Base-by-base conservation (phyloP, 2,113 vertebrate genomes). In the Ramphastos sulfuratus region DNA sequence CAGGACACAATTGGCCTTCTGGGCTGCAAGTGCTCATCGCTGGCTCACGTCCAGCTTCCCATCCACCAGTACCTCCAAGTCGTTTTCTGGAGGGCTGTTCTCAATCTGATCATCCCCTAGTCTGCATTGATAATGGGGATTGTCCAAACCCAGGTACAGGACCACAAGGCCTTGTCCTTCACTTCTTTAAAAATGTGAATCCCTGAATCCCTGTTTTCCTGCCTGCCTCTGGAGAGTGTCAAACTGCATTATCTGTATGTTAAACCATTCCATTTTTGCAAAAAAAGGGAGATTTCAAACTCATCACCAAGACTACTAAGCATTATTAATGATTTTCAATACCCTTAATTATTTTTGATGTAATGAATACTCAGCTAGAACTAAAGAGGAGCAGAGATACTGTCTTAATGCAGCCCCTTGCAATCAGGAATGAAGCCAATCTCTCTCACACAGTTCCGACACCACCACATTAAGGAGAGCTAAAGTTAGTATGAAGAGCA, bases 401-500 rank as follows among this genome's bases (percentile, higher is more conserved):
- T 93, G 79, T 39, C 52, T 64, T 52, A 50, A 85, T 5, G 30
- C 20, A 81, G 54, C 60, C 15, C 67, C 61, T 46, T 87, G 61
- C 77, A 79, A 55, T 37, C 54, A 90, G 72, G 52, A 73, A 58
- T 7, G 24, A 25, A 91, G 76, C 82, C 86, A 84, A 78, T 30
- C 48, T 78, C 60, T 73, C 65, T 50, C 85, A 48, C 76, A 91
- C 60, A 28, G 24, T 71, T 92, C 75, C 19, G 15, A 77, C 76
- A 85, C 75, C 92, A 79, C 11, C 84, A 93, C 61, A 31, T 72
- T 85, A 93, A 85, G 7, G 4, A 70, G 76, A 88, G 95, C 89
- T 90, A 94, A 89, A 95, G 82, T 96, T 95, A 94, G 95, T 85
- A 91, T 42, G 95, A 89, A 64, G 87, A 94, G 76, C 91, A 78